Evolutionary conservation across 2,888 invertebrate species (phyloP).

Genomic region (Cacoxenus indagator): DNA sequence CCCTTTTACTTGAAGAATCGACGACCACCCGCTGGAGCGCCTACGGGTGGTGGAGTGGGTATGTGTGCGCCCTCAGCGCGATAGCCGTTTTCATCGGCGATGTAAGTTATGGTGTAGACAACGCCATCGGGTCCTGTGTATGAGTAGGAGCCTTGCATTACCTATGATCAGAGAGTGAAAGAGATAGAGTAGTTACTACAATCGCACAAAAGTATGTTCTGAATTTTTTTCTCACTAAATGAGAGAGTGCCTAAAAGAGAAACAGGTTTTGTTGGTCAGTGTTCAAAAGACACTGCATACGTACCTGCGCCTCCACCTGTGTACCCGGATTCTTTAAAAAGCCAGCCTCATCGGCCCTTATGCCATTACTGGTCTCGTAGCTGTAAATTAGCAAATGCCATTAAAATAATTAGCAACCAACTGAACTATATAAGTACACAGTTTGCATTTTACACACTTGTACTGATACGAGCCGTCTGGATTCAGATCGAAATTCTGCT

Average conservation of each 20-base stretch:
- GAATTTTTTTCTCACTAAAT: background rate
- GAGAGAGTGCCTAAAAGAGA: slow-evolving; percentile 25
- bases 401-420: background rate
- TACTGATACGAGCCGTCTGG: slow-evolving; percentile 73
- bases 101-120: slow-evolving; percentile 73
- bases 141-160: slow-evolving; percentile 74
- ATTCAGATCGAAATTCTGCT: slow-evolving; percentile 72
- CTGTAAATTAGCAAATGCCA: slow-evolving; percentile 66
- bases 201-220: slow-evolving; percentile 30
- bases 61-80: slow-evolving; percentile 72
- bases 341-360: slow-evolving; percentile 76
- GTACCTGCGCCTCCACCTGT: slow-evolving; percentile 74
- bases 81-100: slow-evolving; percentile 72
- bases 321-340: slow-evolving; percentile 75
- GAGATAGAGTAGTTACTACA: background rate
- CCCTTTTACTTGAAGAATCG: slow-evolving; percentile 62
- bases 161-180: slow-evolving; percentile 52
- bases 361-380: slow-evolving; percentile 78
- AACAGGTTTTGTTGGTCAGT: slow-evolving; percentile 2
- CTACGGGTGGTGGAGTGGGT: slow-evolving; percentile 70
- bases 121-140: slow-evolving; percentile 76
- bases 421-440: background rate
- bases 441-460: slow-evolving; percentile 67
- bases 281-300: slow-evolving; percentile 21
- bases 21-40: slow-evolving; percentile 42